Percentiles rank a stretch among this genome's conserved stretches.
phyloP scores from a whole-genome alignment of 1,140 invertebrate species.

The Polyergus mexicanus region DNA sequence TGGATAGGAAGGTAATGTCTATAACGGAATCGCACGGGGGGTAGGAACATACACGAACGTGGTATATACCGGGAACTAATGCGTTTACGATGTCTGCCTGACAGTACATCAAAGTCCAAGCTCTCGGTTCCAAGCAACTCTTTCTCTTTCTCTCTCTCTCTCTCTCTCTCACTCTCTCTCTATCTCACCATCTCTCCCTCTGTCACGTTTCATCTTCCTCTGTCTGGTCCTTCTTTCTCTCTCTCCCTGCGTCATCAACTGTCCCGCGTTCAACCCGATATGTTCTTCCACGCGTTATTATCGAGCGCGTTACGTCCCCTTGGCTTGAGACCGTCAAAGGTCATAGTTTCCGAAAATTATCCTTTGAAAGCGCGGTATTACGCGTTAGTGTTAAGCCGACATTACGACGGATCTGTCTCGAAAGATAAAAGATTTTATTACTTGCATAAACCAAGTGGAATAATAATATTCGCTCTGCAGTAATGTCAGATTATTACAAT shows the following conservation, averaged over 20 bases:
- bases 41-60: constrained; percentile 44
- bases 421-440: neutral
- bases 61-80: constrained; percentile 76
- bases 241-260: neutral
- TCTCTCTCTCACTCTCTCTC: constrained; percentile 48
- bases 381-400: neutral
- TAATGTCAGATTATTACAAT: neutral
- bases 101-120: constrained; percentile 82
- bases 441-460: neutral
- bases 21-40: constrained; percentile 72
- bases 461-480: neutral
- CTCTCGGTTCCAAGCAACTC: constrained; percentile 52
- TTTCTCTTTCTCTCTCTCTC: constrained; percentile 53
- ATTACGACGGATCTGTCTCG: neutral
- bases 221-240: constrained; percentile 31
- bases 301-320: constrained; percentile 39
- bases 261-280: constrained; percentile 58
- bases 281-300: constrained; percentile 63
- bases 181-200: constrained; percentile 39
- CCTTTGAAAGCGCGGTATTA: neutral
- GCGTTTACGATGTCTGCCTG: constrained; percentile 81
- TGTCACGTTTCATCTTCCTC: constrained; percentile 40
- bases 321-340: constrained; percentile 15
- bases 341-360: constrained; percentile 12
- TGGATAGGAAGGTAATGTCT: constrained; percentile 66